Evolutionary conservation across 2,888 invertebrate genomes (phyloP).

Genomic region (Cistogaster globosa): DNA sequence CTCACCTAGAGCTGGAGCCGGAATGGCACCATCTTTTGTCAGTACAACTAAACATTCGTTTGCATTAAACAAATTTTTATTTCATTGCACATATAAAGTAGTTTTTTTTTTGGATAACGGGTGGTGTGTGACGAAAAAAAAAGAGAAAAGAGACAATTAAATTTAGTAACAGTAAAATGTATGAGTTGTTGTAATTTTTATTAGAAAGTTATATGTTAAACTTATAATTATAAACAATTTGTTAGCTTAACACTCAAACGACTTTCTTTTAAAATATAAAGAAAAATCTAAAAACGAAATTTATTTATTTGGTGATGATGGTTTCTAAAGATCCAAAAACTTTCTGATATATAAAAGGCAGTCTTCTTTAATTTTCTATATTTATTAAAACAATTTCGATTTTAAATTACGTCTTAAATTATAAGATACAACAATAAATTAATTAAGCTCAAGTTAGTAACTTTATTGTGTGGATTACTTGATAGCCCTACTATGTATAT

Average conservation of each 20-base stretch:
- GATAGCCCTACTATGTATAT: no score
- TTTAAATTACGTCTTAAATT: no score
- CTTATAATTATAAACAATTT: not conserved
- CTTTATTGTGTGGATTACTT: no score
- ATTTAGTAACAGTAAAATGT: slow-evolving; percentile 35
- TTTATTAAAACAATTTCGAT: no score
- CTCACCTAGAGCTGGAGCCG: slow-evolving; percentile 84
- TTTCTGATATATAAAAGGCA: no score
- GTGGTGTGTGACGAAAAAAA: slow-evolving; percentile 12
- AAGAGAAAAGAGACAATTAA: slow-evolving; percentile 41
- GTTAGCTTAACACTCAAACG: not conserved
- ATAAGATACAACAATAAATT: no score
- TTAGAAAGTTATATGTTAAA: not conserved
- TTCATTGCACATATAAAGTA: slow-evolving; percentile 12
- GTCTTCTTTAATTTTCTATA: no score
- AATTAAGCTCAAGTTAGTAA: no score
- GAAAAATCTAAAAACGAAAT: no score
- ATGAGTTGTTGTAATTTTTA: not conserved
- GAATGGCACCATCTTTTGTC: slow-evolving; percentile 84
- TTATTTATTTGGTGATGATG: no score
- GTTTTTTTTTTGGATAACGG: slow-evolving; percentile 10
- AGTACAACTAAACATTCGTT: slow-evolving; percentile 78
- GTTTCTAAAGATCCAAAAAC: no score
- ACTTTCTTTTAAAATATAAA: not conserved
- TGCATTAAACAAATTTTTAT: slow-evolving; percentile 39